phyloP scores from a whole-genome alignment of 2,797 vertebrate genomes.

The Taeniopygia guttata region DNA sequence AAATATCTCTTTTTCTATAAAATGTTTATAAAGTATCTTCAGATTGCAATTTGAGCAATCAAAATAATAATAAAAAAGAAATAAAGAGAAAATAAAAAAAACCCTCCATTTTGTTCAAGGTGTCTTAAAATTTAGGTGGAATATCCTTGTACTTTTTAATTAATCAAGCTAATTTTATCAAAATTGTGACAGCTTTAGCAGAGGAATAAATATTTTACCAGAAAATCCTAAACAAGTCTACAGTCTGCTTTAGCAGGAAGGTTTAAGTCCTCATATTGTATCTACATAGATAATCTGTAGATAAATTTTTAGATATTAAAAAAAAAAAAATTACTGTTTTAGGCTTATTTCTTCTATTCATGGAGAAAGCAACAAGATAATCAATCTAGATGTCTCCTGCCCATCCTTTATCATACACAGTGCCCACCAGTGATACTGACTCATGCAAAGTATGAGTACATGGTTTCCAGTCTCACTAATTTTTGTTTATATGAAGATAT shows the following conservation, averaged over 20 bases:
- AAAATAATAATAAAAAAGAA: background rate
- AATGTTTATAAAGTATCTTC: background rate
- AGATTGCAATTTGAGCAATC: background rate
- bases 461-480: background rate
- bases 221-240: background rate
- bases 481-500: background rate
- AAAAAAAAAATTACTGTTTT: background rate
- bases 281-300: background rate
- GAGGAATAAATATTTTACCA: background rate
- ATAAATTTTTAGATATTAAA: background rate
- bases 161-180: background rate
- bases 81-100: fast-evolving
- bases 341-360: background rate
- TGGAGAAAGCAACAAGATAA: background rate
- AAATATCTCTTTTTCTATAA: background rate
- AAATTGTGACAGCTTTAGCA: background rate
- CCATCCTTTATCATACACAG: background rate
- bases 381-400: background rate
- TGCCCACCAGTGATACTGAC: background rate
- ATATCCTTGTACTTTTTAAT: background rate
- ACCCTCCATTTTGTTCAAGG: fast-evolving
- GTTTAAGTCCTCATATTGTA: background rate
- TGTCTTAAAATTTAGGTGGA: background rate
- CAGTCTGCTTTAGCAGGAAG: background rate
- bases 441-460: background rate